Evolutionary conservation across 2,888 invertebrate genomes (phyloP).

Genomic region (Pomacea canaliculata): DNA sequence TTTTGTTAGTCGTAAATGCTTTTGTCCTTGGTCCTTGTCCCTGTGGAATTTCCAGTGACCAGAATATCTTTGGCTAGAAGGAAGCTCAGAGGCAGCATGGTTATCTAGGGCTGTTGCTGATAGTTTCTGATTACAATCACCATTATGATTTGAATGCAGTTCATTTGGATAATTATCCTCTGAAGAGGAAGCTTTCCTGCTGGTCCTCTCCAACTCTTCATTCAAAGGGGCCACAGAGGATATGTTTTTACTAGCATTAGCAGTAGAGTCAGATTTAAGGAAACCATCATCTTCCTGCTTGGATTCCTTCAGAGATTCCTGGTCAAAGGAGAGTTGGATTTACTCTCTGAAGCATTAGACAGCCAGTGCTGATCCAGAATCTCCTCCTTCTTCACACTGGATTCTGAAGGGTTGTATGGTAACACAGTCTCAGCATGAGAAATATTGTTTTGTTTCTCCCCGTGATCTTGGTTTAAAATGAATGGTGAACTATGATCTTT

Average conservation of each 20-base stretch:
- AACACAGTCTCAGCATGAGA: neutral
- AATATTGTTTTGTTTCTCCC: neutral
- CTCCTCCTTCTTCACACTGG: neutral
- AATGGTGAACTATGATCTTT: neutral
- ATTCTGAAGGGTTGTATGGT: neutral
- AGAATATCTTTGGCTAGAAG: neutral
- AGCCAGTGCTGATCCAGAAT: too few relatives aligned
- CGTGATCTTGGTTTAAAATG: neutral
- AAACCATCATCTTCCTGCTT: too few relatives aligned
- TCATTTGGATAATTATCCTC: too few relatives aligned
- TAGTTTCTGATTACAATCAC: too few relatives aligned
- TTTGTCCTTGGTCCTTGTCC: slow-evolving; percentile 1
- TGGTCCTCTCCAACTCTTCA: too few relatives aligned
- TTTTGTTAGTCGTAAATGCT: slow-evolving; percentile 15
- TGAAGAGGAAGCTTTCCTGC: too few relatives aligned
- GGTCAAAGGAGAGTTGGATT: neutral
- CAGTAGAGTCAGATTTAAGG: too few relatives aligned
- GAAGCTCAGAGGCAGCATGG: neutral
- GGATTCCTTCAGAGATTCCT: neutral
- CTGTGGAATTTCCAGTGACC: slow-evolving; percentile 20
- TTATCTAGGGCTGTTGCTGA: too few relatives aligned
- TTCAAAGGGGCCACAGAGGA: too few relatives aligned
- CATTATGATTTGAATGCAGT: too few relatives aligned
- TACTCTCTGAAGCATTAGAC: neutral
- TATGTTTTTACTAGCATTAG: too few relatives aligned